Conservation (phyloP, 2,113 vertebrate genomes). For the Ardeotis arabs region DNA sequence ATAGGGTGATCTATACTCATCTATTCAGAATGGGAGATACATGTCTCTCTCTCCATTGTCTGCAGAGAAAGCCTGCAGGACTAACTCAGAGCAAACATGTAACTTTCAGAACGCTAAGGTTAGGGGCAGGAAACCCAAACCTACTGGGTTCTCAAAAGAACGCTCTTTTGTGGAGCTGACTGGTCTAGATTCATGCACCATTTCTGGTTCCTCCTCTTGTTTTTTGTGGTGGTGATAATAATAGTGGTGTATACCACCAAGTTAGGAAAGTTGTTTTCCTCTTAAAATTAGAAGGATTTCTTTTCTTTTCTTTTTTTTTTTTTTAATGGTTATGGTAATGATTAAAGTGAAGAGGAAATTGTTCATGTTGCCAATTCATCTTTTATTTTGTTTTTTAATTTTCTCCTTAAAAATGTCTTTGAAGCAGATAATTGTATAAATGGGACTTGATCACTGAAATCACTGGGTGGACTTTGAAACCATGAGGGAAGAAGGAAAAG, state of each 20-base stretch:
- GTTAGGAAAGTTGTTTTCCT: slow-evolving; percentile 19
- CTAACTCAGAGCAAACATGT: background rate
- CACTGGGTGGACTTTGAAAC: slow-evolving; percentile 43
- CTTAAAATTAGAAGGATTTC: background rate
- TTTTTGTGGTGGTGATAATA: slow-evolving; percentile 9
- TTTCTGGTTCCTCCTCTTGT: background rate
- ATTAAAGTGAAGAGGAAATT: slow-evolving; percentile 18
- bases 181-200: background rate
- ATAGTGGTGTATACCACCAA: background rate
- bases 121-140: slow-evolving; percentile 8
- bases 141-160: background rate
- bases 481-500: slow-evolving; percentile 13
- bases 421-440: slow-evolving; percentile 48
- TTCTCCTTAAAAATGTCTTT: slow-evolving; percentile 42
- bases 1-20: background rate
- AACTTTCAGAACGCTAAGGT: background rate
- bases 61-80: background rate
- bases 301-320: background rate
- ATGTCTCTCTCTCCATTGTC: background rate
- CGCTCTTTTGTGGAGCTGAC: background rate
- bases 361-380: background rate
- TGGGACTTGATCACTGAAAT: slow-evolving; percentile 47
- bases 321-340: background rate
- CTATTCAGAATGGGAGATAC: background rate
- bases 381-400: slow-evolving; percentile 21